Evolutionary conservation across 2,797 vertebrate genomes (phyloP).

Genomic region (Avahi laniger): DNA sequence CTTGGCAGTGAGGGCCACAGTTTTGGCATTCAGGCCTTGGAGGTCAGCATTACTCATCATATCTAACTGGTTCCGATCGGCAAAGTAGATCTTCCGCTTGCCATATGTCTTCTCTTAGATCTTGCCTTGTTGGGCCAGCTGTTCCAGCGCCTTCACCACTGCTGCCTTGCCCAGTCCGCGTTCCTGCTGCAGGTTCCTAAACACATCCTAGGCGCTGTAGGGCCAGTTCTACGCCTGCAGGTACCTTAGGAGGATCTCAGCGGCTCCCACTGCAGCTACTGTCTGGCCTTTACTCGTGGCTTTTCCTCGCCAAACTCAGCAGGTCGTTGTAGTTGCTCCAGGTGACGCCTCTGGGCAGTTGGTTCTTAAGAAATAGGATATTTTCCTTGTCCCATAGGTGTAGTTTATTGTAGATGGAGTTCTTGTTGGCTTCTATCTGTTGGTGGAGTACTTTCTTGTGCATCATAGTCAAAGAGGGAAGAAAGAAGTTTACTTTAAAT

Average conservation of each 20-base stretch:
- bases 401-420: neutral
- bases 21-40: slow-evolving; percentile 89
- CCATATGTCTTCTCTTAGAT: slow-evolving; percentile 95
- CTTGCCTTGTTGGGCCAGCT: slow-evolving; percentile 92
- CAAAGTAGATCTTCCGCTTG: slow-evolving; percentile 98
- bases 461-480: neutral
- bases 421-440: neutral
- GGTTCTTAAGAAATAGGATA: neutral
- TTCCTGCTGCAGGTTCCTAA: slow-evolving; percentile 94
- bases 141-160: slow-evolving; percentile 96
- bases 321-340: neutral
- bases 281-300: slow-evolving; percentile 67
- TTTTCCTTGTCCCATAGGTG: neutral
- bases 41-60: slow-evolving; percentile 91
- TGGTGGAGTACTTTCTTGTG: neutral
- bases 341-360: neutral
- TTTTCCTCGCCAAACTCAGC: slow-evolving; percentile 35
- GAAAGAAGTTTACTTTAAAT: neutral
- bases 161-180: slow-evolving; percentile 95
- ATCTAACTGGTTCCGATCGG: slow-evolving; percentile 94
- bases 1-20: slow-evolving; percentile 85
- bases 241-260: slow-evolving; percentile 89
- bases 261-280: slow-evolving; percentile 68
- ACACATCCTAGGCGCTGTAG: slow-evolving; percentile 95
- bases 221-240: slow-evolving; percentile 95